A percentile compares a stretch with the other conserved stretches of the same genome.
Evolutionary conservation across 2,113 vertebrate genomes (phyloP).

Genomic region (Neodon shergylaensis): DNA sequence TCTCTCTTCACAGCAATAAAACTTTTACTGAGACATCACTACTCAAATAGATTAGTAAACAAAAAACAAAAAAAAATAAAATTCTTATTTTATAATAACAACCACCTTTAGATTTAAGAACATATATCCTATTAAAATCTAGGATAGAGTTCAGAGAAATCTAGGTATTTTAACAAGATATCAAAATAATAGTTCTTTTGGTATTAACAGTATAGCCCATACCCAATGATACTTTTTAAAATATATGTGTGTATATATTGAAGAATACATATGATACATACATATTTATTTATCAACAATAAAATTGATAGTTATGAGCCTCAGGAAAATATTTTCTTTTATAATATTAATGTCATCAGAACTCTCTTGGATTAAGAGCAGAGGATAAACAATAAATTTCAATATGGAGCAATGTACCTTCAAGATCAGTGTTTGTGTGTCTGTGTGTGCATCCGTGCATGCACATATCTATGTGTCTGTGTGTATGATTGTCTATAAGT

Average conservation of each 20-base stretch:
- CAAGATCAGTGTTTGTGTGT: neutral
- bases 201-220: neutral
- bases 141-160: neutral
- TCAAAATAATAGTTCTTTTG: neutral
- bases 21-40: neutral
- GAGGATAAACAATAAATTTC: neutral
- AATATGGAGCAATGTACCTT: neutral
- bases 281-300: neutral
- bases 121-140: neutral
- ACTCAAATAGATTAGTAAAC: neutral
- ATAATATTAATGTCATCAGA: neutral
- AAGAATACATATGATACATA: neutral
- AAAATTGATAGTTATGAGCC: neutral
- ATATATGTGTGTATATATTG: neutral
- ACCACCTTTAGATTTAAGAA: neutral
- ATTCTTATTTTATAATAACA: neutral
- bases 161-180: neutral
- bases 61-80: neutral
- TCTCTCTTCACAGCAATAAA: neutral
- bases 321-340: neutral
- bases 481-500: neutral
- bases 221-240: neutral
- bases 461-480: too few relatives aligned
- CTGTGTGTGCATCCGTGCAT: rapidly evolving
- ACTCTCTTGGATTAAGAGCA: neutral